These are phyloP conservation scores for Trypoxylon attenuatum DNA, from an alignment of 2,888 invertebrate genomes.

Conservation along the genomic window DNA sequence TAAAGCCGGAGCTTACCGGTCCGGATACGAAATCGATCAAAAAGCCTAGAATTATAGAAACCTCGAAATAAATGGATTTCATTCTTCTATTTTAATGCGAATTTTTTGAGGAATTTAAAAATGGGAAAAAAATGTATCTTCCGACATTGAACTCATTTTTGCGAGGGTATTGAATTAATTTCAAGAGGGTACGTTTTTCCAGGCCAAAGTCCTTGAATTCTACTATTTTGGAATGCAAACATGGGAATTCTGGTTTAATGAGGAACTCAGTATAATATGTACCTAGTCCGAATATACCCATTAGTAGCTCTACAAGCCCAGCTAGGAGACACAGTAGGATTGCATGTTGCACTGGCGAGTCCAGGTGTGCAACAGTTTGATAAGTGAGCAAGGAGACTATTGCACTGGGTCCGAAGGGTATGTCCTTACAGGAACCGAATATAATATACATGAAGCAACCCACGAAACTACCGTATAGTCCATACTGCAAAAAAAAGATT, in stretches of 20 bases:
- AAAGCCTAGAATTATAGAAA: constrained; percentile 83
- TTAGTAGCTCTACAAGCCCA: constrained; percentile 85
- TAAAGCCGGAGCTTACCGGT: constrained; percentile 92
- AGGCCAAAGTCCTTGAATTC: no score
- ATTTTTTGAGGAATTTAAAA: no score
- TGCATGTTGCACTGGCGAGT: constrained; percentile 80
- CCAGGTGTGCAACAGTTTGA: constrained; percentile 82
- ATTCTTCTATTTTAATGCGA: no score
- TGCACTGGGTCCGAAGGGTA: constrained; percentile 94
- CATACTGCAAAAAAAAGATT: constrained; percentile 79
- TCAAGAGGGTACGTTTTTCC: no score
- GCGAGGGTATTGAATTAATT: no score
- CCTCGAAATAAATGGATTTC: no score
- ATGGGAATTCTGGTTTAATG: no score
- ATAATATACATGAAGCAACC: constrained; percentile 93
- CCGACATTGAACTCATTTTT: no score
- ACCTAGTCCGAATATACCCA: constrained; percentile 90
- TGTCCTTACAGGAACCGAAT: constrained; percentile 93
- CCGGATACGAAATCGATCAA: constrained; percentile 93
- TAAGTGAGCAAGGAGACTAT: constrained; percentile 91
- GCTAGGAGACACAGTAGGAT: constrained; percentile 85
- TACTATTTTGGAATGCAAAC: no score
- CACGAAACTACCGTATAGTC: constrained; percentile 94
- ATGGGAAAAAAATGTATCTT: no score
- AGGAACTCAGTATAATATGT: no score